Conservation (phyloP, 2,113 vertebrate species). For the Turdus rufiventris region DNA sequence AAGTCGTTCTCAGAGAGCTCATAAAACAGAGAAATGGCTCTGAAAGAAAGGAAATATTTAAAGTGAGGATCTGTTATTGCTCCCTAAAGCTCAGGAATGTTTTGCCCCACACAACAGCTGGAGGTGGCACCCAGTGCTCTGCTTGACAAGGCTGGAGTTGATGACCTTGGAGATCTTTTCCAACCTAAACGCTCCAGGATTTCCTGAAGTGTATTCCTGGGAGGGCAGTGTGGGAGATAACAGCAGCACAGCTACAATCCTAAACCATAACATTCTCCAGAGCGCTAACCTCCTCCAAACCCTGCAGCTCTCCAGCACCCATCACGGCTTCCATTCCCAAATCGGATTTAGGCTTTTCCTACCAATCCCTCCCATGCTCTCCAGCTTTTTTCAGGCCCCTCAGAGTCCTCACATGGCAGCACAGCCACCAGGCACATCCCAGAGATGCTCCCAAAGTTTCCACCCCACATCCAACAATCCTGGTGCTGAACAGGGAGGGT, state of each 20-base stretch:
- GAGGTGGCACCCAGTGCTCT: neutral
- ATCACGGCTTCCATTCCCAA: fast-evolving
- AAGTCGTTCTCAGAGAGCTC: slow-evolving; percentile 85
- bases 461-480: fast-evolving
- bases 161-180: neutral
- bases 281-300: neutral
- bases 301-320: fast-evolving
- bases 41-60: neutral
- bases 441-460: neutral
- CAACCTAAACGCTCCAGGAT: neutral
- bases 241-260: neutral
- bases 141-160: neutral
- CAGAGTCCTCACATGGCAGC: neutral
- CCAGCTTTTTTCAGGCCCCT: neutral
- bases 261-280: fast-evolving
- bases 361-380: fast-evolving
- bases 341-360: fast-evolving
- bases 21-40: slow-evolving; percentile 92
- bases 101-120: neutral
- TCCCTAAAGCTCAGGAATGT: fast-evolving
- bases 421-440: fast-evolving
- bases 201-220: neutral
- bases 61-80: fast-evolving
- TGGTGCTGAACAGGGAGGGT: fast-evolving
- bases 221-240: neutral